Percentiles rank a stretch among this genome's conserved stretches.
Evolutionary conservation across 2,113 vertebrate genomes (phyloP).

Genomic region (Aldabrachelys gigantea): DNA sequence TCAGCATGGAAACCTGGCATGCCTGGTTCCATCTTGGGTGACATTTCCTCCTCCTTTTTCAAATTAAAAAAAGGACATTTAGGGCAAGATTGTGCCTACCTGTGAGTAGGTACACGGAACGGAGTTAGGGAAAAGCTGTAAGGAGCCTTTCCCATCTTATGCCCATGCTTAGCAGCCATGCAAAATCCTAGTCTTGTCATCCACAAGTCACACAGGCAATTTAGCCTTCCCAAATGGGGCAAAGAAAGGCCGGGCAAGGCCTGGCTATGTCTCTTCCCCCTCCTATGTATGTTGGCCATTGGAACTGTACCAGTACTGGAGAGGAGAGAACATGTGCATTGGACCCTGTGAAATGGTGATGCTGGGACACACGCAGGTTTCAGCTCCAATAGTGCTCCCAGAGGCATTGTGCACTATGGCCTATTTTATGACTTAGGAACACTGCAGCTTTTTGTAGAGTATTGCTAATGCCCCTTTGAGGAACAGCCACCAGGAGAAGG

Average conservation of each 20-base stretch:
- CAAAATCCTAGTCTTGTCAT: neutral
- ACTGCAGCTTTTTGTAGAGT: neutral
- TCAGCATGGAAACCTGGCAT: neutral
- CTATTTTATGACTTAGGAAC: neutral
- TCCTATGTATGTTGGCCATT: neutral
- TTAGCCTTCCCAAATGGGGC: neutral
- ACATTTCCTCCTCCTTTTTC: neutral
- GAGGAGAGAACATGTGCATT: neutral
- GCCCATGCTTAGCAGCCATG: neutral
- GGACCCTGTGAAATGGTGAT: neutral
- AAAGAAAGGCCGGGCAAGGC: neutral
- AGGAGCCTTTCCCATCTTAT: neutral
- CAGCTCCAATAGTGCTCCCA: fast-evolving
- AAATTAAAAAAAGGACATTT: neutral
- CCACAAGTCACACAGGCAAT: neutral
- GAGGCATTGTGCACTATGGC: neutral
- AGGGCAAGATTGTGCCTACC: neutral
- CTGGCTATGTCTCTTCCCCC: neutral
- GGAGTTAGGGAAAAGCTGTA: neutral
- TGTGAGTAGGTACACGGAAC: neutral
- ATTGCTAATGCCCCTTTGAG: neutral
- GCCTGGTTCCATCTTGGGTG: neutral
- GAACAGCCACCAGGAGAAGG: constrained; percentile 28
- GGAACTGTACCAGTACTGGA: neutral
- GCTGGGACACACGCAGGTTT: neutral